These are phyloP conservation scores for Halocaridina rubra DNA, from an alignment of 2,888 invertebrate genomes.

Conservation along the genomic window DNA sequence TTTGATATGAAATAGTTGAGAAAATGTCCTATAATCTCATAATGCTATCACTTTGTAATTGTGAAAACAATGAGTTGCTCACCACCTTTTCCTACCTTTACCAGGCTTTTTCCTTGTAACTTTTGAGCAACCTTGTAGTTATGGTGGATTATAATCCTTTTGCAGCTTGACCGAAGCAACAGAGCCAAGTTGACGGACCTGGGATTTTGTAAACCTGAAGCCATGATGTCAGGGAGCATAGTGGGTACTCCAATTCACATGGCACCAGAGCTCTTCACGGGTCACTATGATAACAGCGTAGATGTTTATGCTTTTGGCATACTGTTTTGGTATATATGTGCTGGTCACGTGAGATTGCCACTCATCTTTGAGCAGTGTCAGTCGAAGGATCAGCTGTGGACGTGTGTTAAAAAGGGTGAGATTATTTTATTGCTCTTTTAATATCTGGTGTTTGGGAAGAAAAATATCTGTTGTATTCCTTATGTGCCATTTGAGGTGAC, in stretches of 20 bases:
- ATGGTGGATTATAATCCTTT: too few relatives aligned
- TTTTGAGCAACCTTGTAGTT: too few relatives aligned
- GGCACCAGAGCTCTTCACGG: slow-evolving; percentile 88
- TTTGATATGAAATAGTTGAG: too few relatives aligned
- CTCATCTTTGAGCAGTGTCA: slow-evolving; percentile 84
- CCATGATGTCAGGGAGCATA: slow-evolving; percentile 89
- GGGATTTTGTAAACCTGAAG: slow-evolving; percentile 90
- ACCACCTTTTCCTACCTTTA: too few relatives aligned
- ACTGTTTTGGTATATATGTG: slow-evolving; percentile 90
- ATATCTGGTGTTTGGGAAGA: too few relatives aligned
- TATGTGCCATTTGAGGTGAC: background rate
- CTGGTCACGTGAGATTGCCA: slow-evolving; percentile 83
- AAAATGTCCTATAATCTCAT: too few relatives aligned
- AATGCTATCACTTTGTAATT: too few relatives aligned
- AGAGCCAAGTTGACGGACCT: slow-evolving; percentile 87
- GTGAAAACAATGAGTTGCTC: too few relatives aligned
- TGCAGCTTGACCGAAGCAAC: slow-evolving; percentile 76
- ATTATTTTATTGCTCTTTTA: background rate
- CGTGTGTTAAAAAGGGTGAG: slow-evolving; percentile 82
- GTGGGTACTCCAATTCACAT: slow-evolving; percentile 91
- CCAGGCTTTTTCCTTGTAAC: too few relatives aligned
- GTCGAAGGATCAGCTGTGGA: slow-evolving; percentile 89
- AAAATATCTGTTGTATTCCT: background rate
- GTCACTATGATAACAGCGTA: slow-evolving; percentile 84
- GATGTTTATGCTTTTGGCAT: slow-evolving; percentile 93